Percentiles rank a stretch among this genome's conserved stretches.
Evolutionary conservation across 2,113 vertebrate species (phyloP).

Genomic region (Mesoclemmys tuberculata): DNA sequence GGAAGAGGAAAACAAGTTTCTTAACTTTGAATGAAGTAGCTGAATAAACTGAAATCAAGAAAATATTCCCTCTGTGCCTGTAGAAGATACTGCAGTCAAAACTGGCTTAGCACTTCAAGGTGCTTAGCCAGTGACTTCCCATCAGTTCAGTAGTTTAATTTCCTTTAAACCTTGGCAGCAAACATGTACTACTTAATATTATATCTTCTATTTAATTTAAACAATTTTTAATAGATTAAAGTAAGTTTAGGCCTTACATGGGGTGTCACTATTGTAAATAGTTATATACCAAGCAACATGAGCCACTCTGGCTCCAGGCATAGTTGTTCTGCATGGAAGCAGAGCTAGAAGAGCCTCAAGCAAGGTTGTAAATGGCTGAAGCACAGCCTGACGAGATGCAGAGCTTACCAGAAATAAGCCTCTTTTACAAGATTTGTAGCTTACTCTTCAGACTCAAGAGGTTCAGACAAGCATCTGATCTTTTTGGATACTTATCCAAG

Average conservation of each 20-base stretch:
- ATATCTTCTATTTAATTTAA: background rate
- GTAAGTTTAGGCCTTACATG: too few relatives aligned
- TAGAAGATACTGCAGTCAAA: too few relatives aligned
- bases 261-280: background rate
- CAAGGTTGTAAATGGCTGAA: background rate
- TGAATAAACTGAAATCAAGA: too few relatives aligned
- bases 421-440: background rate
- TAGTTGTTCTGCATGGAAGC: background rate
- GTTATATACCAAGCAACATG: background rate
- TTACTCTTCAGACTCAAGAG: background rate
- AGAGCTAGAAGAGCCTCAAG: background rate
- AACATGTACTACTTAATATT: background rate
- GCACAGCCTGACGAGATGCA: background rate
- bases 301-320: background rate
- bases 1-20: too few relatives aligned
- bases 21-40: too few relatives aligned
- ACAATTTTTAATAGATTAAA: background rate
- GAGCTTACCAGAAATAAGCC: background rate
- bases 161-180: background rate
- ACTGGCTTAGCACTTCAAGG: too few relatives aligned
- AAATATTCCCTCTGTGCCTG: too few relatives aligned
- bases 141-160: background rate
- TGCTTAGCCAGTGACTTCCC: too few relatives aligned
- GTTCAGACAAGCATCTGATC: background rate
- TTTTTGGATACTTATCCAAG: background rate